Evolutionary conservation across 2,888 invertebrate genomes (phyloP).

Genomic region (Tiliacea aurago): DNA sequence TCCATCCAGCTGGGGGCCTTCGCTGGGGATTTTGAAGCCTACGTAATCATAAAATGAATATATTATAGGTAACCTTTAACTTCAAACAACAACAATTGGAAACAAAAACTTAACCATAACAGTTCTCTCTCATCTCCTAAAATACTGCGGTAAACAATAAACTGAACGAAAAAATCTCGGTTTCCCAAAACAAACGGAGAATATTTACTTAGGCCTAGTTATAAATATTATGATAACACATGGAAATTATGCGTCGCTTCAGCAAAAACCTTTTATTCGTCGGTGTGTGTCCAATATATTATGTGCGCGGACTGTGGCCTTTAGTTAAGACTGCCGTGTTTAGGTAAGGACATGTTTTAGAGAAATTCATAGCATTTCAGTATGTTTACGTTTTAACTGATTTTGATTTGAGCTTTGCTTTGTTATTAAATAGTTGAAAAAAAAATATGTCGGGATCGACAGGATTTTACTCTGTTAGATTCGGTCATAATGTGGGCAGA

Average conservation of each 20-base stretch:
- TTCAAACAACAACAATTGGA: slow-evolving; percentile 11
- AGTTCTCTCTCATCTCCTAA: slow-evolving; percentile 2
- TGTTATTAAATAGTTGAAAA: not conserved
- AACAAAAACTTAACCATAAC: slow-evolving; percentile 26
- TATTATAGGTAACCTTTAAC: not conserved
- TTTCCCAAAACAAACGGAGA: slow-evolving; percentile 57
- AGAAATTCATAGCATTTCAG: not conserved
- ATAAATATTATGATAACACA: slow-evolving; percentile 81
- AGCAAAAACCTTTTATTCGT: slow-evolving; percentile 69
- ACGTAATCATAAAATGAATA: slow-evolving; percentile 1
- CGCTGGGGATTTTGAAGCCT: not conserved
- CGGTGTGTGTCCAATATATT: slow-evolving; percentile 65
- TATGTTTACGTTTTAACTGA: not conserved
- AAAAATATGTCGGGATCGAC: too few relatives aligned
- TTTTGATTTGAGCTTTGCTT: not conserved
- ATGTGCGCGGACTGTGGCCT: slow-evolving; percentile 30
- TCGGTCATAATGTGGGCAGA: too few relatives aligned
- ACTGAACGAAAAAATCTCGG: slow-evolving; percentile 44
- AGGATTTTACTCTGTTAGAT: too few relatives aligned
- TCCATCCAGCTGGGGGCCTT: too few relatives aligned
- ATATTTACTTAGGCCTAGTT: slow-evolving; percentile 83
- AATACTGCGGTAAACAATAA: slow-evolving; percentile 40
- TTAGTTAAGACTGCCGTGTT: slow-evolving; percentile 8
- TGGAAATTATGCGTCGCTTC: slow-evolving; percentile 77
- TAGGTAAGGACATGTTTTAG: not conserved